Conservation (phyloP, 1,140 invertebrate species). For the Trypoxylus dichotomus region DNA sequence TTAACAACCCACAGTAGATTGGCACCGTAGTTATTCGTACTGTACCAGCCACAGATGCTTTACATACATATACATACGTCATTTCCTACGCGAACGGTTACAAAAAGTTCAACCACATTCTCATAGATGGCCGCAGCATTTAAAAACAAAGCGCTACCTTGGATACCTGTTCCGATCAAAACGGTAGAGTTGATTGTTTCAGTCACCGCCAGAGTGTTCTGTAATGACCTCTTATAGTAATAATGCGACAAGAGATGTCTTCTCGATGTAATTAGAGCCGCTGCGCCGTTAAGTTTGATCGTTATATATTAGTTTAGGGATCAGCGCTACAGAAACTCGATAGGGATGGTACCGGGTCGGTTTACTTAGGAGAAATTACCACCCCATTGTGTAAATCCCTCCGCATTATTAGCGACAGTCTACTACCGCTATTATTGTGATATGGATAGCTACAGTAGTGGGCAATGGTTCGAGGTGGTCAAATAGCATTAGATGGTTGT, state of each 20-base stretch:
- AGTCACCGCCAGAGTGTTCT: conserved; percentile 41
- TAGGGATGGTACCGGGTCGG: not conserved
- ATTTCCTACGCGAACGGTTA: not conserved
- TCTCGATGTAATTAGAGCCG: conserved; percentile 13
- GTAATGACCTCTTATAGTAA: conserved; percentile 11
- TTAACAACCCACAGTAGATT: too few relatives aligned
- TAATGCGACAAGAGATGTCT: not conserved
- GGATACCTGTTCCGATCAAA: conserved; percentile 45
- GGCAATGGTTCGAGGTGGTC: not conserved
- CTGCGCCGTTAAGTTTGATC: conserved; percentile 11
- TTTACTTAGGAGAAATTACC: conserved; percentile 23
- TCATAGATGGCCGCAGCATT: conserved; percentile 46
- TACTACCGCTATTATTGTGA: conserved; percentile 13
- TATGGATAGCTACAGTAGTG: conserved; percentile 3
- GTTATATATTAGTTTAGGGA: conserved; percentile 22
- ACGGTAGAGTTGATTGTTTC: conserved; percentile 37
- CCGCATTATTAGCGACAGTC: not conserved
- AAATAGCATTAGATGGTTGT: not conserved
- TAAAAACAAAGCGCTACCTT: conserved; percentile 42
- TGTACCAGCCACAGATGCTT: too few relatives aligned
- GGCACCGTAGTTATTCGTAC: too few relatives aligned
- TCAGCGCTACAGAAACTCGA: not conserved
- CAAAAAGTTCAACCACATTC: conserved; percentile 37
- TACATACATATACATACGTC: too few relatives aligned
- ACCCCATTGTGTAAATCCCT: conserved; percentile 16